A percentile compares a stretch with the other conserved stretches of the same genome.
Evolutionary conservation across 2,113 vertebrate species (phyloP).

Genomic region (Poeciliopsis prolifica): DNA sequence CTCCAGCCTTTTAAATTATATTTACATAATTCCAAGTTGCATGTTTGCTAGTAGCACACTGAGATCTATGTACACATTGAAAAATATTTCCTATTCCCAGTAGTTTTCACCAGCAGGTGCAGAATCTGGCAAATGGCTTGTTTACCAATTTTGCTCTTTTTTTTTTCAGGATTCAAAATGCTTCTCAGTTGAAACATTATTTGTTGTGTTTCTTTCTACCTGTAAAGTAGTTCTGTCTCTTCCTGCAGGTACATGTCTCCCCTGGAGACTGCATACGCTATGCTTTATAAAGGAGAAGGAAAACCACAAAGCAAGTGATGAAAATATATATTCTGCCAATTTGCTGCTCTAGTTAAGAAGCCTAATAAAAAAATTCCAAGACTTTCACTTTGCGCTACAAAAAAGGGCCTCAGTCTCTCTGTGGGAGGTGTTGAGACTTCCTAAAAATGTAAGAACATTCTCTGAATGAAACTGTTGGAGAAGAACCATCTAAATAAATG

Average conservation of each 20-base stretch:
- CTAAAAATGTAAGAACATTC: not conserved
- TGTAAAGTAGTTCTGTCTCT: conserved; percentile 18
- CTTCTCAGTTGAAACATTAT: conserved; percentile 13
- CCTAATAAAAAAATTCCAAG: conserved; percentile 14
- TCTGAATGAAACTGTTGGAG: not conserved
- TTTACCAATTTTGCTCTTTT: conserved; percentile 30
- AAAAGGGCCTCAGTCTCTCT: not conserved
- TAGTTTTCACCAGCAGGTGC: not conserved
- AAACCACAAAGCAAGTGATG: conserved; percentile 13
- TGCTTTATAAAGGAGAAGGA: conserved; percentile 17
- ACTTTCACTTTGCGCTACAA: not conserved
- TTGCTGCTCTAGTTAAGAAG: conserved; percentile 33
- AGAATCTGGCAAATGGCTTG: conserved; percentile 14
- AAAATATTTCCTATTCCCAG: conserved; percentile 13
- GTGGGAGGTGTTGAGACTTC: not conserved
- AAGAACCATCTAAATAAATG: not conserved
- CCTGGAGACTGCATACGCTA: conserved; percentile 26
- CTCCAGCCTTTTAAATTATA: conserved; percentile 2
- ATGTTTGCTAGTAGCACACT: conserved; percentile 7
- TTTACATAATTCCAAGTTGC: not conserved
- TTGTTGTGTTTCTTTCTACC: conserved; percentile 28
- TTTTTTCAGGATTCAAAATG: conserved; percentile 39
- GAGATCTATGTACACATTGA: conserved; percentile 13
- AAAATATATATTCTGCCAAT: conserved; percentile 37
- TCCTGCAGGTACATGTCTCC: conserved; percentile 25